Conservation (phyloP, 2,113 vertebrate species). For the Trematomus loennbergii region DNA sequence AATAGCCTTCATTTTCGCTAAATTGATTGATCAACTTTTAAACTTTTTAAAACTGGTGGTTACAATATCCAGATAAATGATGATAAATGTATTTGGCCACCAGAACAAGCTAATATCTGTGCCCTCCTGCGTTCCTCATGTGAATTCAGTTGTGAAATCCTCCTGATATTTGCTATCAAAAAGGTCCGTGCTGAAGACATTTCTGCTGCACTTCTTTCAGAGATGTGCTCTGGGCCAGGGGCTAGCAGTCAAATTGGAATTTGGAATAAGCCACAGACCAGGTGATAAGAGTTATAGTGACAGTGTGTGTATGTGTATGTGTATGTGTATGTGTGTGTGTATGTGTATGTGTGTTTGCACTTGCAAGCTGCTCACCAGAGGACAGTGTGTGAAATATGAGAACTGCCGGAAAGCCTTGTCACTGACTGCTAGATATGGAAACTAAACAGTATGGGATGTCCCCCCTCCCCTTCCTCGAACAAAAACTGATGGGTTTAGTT, state of each 20-base stretch:
- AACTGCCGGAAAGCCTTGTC: conserved; percentile 57
- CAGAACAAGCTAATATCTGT: conserved; percentile 11
- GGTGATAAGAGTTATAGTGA: conserved; percentile 63
- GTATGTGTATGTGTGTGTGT: conserved; percentile 37
- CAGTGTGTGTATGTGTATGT: conserved; percentile 40
- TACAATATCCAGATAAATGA: background rate
- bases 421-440: conserved; percentile 68
- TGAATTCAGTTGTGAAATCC: conserved; percentile 51
- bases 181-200: conserved; percentile 38
- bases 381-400: conserved; percentile 53
- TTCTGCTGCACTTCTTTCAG: conserved; percentile 39
- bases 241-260: conserved; percentile 69
- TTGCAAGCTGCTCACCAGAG: conserved; percentile 52
- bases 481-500: conserved; percentile 44
- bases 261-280: conserved; percentile 68
- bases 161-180: conserved; percentile 58
- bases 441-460: conserved; percentile 70
- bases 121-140: conserved; percentile 27
- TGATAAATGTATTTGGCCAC: background rate
- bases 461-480: background rate
- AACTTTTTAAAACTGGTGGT: too few relatives aligned
- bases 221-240: conserved; percentile 59
- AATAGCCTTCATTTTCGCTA: too few relatives aligned
- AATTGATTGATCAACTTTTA: too few relatives aligned
- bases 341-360: conserved; percentile 23